These are phyloP conservation scores for Dreissena polymorpha DNA, from an alignment of 1,140 invertebrate genomes.

Conservation along the genomic window DNA sequence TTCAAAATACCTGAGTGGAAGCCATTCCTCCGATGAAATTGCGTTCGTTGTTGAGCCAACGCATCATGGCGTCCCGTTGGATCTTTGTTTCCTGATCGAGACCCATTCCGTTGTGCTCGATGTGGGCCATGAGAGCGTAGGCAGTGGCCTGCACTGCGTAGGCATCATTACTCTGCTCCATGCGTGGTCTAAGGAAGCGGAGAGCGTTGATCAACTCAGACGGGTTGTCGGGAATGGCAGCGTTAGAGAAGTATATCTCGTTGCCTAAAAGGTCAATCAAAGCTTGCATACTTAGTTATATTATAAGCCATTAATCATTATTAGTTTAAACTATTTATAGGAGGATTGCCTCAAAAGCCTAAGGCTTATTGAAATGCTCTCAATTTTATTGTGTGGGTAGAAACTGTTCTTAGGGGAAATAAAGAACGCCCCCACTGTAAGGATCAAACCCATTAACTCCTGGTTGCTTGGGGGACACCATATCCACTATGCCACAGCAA, in stretches of 20 bases:
- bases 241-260: constrained; percentile 74
- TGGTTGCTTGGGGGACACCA: no score
- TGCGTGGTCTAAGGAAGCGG: constrained; percentile 92
- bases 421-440: no score
- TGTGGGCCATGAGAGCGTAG: constrained; percentile 93
- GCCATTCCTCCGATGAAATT: constrained; percentile 96
- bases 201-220: constrained; percentile 81
- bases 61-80: constrained; percentile 85
- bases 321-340: no score
- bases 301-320: no score
- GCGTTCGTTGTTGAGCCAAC: constrained; percentile 95
- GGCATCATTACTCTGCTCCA: constrained; percentile 89
- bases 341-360: no score
- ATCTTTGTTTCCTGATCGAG: constrained; percentile 54
- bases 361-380: no score
- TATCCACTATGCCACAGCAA: no score
- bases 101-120: constrained; percentile 62
- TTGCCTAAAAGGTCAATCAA: constrained; percentile 62
- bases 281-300: no score
- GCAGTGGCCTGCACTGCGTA: constrained; percentile 96
- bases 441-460: no score
- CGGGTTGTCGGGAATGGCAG: constrained; percentile 71
- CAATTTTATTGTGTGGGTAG: no score
- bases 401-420: no score
- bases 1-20: constrained; percentile 87